Conservation (phyloP, 2,113 vertebrate species). For the human (Homo sapiens) region DNA sequence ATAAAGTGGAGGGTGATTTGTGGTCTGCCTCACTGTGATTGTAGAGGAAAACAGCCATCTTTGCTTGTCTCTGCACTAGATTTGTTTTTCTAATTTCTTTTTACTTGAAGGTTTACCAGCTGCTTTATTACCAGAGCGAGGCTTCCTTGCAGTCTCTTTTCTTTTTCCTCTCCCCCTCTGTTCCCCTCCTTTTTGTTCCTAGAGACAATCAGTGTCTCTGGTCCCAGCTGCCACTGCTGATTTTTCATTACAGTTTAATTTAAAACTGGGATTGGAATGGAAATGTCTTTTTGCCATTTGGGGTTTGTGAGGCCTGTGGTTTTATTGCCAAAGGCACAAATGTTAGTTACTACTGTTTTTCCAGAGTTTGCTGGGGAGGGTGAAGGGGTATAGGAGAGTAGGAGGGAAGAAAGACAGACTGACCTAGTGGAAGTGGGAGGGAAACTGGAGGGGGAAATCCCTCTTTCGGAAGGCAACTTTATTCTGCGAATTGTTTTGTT, state of each 20-base stretch:
- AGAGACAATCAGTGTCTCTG: slow-evolving; percentile 89
- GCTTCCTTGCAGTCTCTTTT: slow-evolving; percentile 83
- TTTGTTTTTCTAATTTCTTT: slow-evolving; percentile 91
- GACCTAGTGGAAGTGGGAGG: not conserved
- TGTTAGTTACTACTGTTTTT: slow-evolving; percentile 90
- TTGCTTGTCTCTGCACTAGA: slow-evolving; percentile 81
- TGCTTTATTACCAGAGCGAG: slow-evolving; percentile 87
- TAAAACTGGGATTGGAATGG: slow-evolving; percentile 92
- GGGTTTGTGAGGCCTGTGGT: slow-evolving; percentile 87
- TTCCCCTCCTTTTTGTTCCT: slow-evolving; percentile 83
- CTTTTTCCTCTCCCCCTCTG: slow-evolving; percentile 71
- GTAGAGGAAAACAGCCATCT: slow-evolving; percentile 68
- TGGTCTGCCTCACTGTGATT: slow-evolving; percentile 50
- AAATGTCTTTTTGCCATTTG: slow-evolving; percentile 91
- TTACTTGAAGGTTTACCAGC: slow-evolving; percentile 89
- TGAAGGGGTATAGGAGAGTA: not conserved
- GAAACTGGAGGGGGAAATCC: slow-evolving; percentile 44
- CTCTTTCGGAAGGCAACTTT: slow-evolving; percentile 60
- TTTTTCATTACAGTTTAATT: slow-evolving; percentile 94
- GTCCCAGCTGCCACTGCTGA: slow-evolving; percentile 92
- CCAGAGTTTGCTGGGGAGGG: slow-evolving; percentile 79
- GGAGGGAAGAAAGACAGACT: slow-evolving; percentile 16
- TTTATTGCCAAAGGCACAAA: slow-evolving; percentile 91
- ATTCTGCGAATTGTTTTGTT: slow-evolving; percentile 65
- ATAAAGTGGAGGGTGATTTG: slow-evolving; percentile 79